phyloP scores from a whole-genome alignment of 2,888 invertebrate genomes.

The Microchrysa polita region DNA sequence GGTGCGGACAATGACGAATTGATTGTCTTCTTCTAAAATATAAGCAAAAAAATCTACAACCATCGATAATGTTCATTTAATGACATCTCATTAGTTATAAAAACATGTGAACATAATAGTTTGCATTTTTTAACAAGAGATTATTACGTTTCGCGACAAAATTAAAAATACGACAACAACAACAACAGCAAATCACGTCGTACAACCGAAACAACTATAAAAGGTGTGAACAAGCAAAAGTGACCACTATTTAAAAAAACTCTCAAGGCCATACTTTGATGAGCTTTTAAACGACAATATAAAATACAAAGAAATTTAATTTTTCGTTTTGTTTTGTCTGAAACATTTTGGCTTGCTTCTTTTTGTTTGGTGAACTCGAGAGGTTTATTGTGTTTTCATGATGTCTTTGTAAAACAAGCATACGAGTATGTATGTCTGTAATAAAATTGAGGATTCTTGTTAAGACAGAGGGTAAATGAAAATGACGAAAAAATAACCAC shows the following conservation, averaged over 20 bases:
- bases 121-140: no score
- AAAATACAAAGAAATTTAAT: constrained; percentile 1
- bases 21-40: neutral
- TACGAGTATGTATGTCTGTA: no score
- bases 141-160: no score
- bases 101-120: neutral
- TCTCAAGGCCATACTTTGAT: constrained; percentile 30
- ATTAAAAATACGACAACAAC: no score
- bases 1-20: neutral
- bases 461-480: neutral
- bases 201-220: no score
- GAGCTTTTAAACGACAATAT: constrained; percentile 3
- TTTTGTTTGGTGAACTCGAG: constrained; percentile 16
- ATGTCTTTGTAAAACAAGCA: no score
- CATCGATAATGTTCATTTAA: constrained; percentile 24
- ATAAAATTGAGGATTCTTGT: no score
- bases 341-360: neutral
- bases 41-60: neutral
- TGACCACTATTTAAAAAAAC: neutral
- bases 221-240: neutral
- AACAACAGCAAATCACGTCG: no score
- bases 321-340: neutral
- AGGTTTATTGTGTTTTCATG: constrained; percentile 15
- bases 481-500: neutral
- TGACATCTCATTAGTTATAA: neutral